Evolutionary conservation across 1,140 invertebrate species (phyloP).

Genomic region (Cydia strobilella): DNA sequence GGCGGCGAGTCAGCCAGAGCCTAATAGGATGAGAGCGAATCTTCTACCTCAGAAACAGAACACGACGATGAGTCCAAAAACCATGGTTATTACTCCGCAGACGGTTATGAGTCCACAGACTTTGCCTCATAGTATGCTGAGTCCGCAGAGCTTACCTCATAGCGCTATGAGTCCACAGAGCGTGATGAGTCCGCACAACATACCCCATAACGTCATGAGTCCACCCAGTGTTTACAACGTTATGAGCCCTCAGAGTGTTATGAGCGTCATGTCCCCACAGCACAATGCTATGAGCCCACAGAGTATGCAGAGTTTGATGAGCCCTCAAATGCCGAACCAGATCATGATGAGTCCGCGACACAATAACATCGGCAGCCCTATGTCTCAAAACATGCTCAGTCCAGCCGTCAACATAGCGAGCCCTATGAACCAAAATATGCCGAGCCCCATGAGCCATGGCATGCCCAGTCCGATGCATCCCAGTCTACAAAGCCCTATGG

Average conservation of each 20-base stretch:
- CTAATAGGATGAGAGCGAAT: constrained; percentile 62
- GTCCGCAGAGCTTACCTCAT: constrained; percentile 61
- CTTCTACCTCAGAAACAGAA: constrained; percentile 65
- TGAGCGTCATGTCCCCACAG: constrained; percentile 77
- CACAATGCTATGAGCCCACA: constrained; percentile 75
- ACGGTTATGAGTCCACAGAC: constrained; percentile 74
- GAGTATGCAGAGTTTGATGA: constrained; percentile 74
- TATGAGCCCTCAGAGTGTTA: constrained; percentile 72
- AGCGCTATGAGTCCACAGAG: constrained; percentile 60
- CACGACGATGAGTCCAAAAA: constrained; percentile 61
- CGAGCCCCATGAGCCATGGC: constrained; percentile 71
- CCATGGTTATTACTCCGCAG: constrained; percentile 65
- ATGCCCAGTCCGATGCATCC: constrained; percentile 76
- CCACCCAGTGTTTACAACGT: constrained; percentile 74
- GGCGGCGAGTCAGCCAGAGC: constrained; percentile 66
- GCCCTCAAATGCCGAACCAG: constrained; percentile 72
- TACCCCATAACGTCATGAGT: constrained; percentile 72
- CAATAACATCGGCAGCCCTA: constrained; percentile 70
- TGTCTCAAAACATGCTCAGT: constrained; percentile 71
- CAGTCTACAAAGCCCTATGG: constrained; percentile 65
- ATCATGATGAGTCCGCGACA: constrained; percentile 75
- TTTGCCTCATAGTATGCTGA: constrained; percentile 65
- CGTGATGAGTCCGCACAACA: constrained; percentile 69
- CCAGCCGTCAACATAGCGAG: constrained; percentile 71
- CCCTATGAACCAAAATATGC: constrained; percentile 66